phyloP scores from a whole-genome alignment of 2,113 vertebrate genomes.

The Oceanites oceanicus region DNA sequence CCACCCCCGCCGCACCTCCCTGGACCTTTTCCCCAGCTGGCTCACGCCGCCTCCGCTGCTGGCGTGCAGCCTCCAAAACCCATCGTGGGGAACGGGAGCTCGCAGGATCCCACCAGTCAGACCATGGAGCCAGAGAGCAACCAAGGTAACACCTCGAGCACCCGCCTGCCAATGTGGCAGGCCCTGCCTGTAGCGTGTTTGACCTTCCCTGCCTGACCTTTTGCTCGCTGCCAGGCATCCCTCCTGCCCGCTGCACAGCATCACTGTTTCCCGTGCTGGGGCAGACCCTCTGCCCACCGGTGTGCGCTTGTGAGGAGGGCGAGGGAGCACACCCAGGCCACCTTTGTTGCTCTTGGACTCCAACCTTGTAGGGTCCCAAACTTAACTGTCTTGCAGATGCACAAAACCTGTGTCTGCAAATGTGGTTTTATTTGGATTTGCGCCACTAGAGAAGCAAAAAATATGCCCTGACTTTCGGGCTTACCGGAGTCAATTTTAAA shows the following conservation, averaged over 20 bases:
- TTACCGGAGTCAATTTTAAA: background rate
- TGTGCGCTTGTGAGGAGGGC: accelerated
- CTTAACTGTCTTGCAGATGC: background rate
- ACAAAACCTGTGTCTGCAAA: background rate
- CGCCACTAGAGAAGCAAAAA: background rate
- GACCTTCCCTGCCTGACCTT: background rate
- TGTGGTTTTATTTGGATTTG: background rate
- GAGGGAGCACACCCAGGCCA: background rate
- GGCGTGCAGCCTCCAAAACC: constrained; percentile 54
- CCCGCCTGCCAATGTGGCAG: background rate
- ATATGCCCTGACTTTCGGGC: background rate
- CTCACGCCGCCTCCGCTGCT: constrained; percentile 61
- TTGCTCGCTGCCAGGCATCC: background rate
- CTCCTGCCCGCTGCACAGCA: too few relatives aligned
- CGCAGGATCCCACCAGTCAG: constrained; percentile 18
- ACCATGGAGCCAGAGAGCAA: constrained; percentile 51
- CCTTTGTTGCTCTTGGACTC: background rate
- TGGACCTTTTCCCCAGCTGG: constrained; percentile 77
- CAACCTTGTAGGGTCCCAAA: background rate
- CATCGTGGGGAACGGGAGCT: constrained; percentile 37
- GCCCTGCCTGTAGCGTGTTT: background rate
- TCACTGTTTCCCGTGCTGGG: accelerated
- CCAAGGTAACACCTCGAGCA: constrained; percentile 36
- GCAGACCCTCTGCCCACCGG: background rate
- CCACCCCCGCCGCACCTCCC: constrained; percentile 64